Percentiles rank a stretch among this genome's conserved stretches.
These are phyloP conservation scores for Athalia rosae DNA, from an alignment of 2,888 invertebrate genomes.

Conservation along the genomic window DNA sequence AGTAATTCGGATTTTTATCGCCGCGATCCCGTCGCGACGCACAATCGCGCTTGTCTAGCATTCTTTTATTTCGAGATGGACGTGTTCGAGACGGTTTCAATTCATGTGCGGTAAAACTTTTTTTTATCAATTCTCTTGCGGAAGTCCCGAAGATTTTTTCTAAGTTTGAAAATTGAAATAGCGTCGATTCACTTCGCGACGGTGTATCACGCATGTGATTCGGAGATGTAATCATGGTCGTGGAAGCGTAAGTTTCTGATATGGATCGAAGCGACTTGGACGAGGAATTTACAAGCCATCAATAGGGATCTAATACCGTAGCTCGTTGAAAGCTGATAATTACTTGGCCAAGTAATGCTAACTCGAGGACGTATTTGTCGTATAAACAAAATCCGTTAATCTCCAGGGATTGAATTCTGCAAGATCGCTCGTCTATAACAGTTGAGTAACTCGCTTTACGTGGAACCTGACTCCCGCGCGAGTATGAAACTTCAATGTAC, in stretches of 20 bases:
- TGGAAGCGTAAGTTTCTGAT: conserved; percentile 18
- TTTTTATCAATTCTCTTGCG: too few species aligned
- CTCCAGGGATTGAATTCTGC: conserved; percentile 41
- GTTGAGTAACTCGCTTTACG: conserved; percentile 41
- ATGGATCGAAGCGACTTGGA: conserved; percentile 5
- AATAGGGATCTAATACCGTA: conserved; percentile 43
- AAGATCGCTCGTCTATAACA: conserved; percentile 40
- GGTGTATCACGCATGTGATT: not conserved
- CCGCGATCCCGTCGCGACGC: too few species aligned
- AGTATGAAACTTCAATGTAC: conserved; percentile 39
- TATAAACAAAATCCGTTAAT: conserved; percentile 50
- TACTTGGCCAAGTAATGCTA: conserved; percentile 41
- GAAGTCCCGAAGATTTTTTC: too few species aligned
- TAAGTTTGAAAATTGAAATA: too few species aligned
- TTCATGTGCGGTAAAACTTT: too few species aligned
- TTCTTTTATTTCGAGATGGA: too few species aligned
- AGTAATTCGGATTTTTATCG: too few species aligned
- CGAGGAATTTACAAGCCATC: conserved; percentile 39
- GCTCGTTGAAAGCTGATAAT: conserved; percentile 41
- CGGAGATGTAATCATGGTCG: not conserved
- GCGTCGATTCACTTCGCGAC: too few species aligned
- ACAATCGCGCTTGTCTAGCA: too few species aligned
- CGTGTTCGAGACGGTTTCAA: too few species aligned
- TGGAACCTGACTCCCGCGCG: conserved; percentile 27
- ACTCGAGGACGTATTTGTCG: conserved; percentile 43